Conservation (phyloP, 2,888 invertebrate genomes). For the Osmoderma eremita region DNA sequence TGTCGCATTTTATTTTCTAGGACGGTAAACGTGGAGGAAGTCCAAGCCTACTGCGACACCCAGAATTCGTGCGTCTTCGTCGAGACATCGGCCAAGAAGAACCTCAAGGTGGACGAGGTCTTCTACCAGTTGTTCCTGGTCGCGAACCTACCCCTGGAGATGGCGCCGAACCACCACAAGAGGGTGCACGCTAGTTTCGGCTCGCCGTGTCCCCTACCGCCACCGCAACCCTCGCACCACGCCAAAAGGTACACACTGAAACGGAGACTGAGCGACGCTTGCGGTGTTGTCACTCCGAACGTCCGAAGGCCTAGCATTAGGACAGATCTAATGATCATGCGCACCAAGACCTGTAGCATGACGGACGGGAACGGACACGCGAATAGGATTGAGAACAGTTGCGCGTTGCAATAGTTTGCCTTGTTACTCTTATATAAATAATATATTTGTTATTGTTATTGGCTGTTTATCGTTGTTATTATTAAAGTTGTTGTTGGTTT, state of each 20-base stretch:
- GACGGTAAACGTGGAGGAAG: conserved; percentile 81
- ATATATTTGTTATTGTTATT: background rate
- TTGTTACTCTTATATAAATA: conserved; percentile 2
- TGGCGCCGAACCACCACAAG: conserved; percentile 89
- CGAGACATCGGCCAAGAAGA: conserved; percentile 86
- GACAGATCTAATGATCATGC: conserved; percentile 88
- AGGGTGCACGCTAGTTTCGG: conserved; percentile 80
- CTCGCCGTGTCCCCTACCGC: conserved; percentile 79
- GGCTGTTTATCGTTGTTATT: background rate
- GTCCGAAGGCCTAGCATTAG: conserved; percentile 87
- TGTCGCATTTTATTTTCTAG: conserved; percentile 63
- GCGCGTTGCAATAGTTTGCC: conserved; percentile 54
- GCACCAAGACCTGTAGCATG: conserved; percentile 81
- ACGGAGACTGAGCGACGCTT: conserved; percentile 84
- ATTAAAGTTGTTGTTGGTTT: background rate
- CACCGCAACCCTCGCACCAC: conserved; percentile 71
- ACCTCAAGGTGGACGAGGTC: conserved; percentile 82
- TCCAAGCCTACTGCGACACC: conserved; percentile 78
- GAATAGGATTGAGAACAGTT: conserved; percentile 58
- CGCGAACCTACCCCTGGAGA: conserved; percentile 85
- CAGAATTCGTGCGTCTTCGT: conserved; percentile 84
- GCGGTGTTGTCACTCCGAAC: conserved; percentile 89
- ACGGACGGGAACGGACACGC: conserved; percentile 72
- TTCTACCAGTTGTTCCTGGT: conserved; percentile 86
- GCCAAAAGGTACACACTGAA: conserved; percentile 82